Percentiles rank a stretch among this genome's conserved stretches.
Evolutionary conservation across 2,113 vertebrate species (phyloP).

Genomic region (Apteryx owenii): DNA sequence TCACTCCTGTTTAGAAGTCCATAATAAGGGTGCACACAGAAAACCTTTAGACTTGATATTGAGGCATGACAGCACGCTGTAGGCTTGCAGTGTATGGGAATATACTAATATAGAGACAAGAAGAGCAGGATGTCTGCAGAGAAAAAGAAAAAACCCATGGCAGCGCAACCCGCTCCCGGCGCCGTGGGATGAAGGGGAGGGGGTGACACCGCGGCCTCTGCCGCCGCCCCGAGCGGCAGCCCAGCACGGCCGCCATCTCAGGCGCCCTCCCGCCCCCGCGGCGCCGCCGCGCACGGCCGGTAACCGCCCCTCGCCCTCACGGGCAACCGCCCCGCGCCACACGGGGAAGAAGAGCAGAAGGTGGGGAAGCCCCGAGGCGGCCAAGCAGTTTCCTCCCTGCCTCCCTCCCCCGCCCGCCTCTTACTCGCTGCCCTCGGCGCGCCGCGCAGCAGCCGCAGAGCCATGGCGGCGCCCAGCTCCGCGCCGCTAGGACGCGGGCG

Average conservation of each 20-base stretch:
- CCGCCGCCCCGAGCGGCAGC: fast-evolving
- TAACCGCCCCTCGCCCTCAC: neutral
- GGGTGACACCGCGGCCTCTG: fast-evolving
- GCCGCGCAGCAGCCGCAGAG: neutral
- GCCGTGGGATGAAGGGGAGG: fast-evolving
- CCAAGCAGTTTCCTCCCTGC: neutral
- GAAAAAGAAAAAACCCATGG: fast-evolving
- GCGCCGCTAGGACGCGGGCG: neutral
- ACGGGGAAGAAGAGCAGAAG: neutral
- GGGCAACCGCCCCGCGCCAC: neutral
- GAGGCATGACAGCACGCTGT: fast-evolving
- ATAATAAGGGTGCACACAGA: fast-evolving
- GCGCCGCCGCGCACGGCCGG: fast-evolving
- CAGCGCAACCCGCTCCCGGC: fast-evolving
- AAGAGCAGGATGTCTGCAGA: fast-evolving
- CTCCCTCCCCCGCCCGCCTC: neutral
- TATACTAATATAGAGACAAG: fast-evolving
- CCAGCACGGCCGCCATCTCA: neutral
- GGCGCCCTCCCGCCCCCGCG: neutral
- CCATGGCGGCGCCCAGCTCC: neutral
- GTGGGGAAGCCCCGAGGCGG: neutral
- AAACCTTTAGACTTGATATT: fast-evolving
- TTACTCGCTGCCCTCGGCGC: neutral
- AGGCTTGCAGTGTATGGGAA: fast-evolving
- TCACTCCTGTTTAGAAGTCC: fast-evolving